A percentile compares a stretch with the other conserved stretches of the same genome.
Evolutionary conservation across 1,140 invertebrate species (phyloP).

Genomic region (Scaptomyza graminum): DNA sequence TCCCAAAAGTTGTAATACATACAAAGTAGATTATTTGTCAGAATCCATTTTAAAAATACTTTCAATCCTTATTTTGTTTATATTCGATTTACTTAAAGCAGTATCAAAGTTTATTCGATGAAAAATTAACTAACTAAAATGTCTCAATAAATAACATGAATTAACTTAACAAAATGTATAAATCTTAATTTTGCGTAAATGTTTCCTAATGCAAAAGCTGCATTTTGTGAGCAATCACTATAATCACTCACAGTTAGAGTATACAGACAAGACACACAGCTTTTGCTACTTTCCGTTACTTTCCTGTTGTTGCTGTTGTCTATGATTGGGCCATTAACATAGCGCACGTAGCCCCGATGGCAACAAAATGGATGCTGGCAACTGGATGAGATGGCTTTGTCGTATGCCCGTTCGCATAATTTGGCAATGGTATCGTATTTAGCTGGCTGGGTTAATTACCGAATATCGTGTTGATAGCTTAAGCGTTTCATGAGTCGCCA

Average conservation of each 20-base stretch:
- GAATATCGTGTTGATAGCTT: constrained; percentile 79
- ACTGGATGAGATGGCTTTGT: constrained; percentile 11
- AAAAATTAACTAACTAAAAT: not conserved
- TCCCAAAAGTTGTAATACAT: no score
- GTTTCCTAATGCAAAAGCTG: not conserved
- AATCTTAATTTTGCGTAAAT: not conserved
- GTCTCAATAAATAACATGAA: not conserved
- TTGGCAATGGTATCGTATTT: constrained; percentile 69
- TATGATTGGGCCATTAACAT: constrained; percentile 58
- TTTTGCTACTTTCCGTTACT: not conserved
- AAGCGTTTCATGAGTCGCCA: constrained; percentile 72
- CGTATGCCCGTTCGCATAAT: constrained; percentile 54
- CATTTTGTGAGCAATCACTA: not conserved
- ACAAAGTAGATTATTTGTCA: no score
- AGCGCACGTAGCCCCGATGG: constrained; percentile 51
- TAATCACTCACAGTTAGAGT: constrained; percentile 4
- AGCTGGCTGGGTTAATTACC: constrained; percentile 76
- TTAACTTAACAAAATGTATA: no score
- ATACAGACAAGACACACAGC: constrained; percentile 18
- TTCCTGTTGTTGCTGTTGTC: constrained; percentile 14
- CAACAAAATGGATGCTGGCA: constrained; percentile 9
- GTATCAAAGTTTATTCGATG: no score
- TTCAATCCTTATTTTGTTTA: no score
- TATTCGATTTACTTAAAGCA: no score
- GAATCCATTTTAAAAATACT: no score